Evolutionary conservation across 2,113 vertebrate species (phyloP).

Genomic region (Phasianus colchicus): DNA sequence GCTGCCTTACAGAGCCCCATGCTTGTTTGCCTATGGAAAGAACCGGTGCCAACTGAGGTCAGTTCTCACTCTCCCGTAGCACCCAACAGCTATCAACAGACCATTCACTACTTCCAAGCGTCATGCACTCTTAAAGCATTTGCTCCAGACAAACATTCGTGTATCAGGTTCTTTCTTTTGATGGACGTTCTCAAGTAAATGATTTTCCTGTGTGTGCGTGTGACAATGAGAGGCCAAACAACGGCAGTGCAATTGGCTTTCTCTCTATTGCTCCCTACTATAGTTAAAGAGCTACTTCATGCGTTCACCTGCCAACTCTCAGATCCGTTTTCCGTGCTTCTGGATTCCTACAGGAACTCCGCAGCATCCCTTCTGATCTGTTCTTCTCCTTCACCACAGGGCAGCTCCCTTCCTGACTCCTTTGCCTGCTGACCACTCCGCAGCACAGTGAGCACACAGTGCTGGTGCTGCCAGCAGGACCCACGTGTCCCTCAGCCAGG

Average conservation of each 20-base stretch:
- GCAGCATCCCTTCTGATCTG: background rate
- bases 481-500: background rate
- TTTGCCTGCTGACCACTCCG: accelerated
- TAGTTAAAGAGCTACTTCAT: background rate
- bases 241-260: background rate
- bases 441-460: background rate
- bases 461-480: background rate
- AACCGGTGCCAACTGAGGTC: background rate
- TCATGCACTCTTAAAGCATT: background rate
- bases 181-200: background rate
- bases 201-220: background rate
- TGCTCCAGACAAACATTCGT: background rate
- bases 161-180: background rate
- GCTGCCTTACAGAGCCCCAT: background rate
- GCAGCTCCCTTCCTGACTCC: background rate
- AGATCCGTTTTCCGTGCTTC: background rate
- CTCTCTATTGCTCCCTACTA: background rate
- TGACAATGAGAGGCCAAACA: background rate
- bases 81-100: background rate
- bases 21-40: background rate
- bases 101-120: background rate
- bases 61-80: background rate
- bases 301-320: background rate
- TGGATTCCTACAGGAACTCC: background rate
- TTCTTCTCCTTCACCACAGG: too few relatives aligned